phyloP scores from a whole-genome alignment of 2,113 vertebrate genomes.

The Panthera uncia region DNA sequence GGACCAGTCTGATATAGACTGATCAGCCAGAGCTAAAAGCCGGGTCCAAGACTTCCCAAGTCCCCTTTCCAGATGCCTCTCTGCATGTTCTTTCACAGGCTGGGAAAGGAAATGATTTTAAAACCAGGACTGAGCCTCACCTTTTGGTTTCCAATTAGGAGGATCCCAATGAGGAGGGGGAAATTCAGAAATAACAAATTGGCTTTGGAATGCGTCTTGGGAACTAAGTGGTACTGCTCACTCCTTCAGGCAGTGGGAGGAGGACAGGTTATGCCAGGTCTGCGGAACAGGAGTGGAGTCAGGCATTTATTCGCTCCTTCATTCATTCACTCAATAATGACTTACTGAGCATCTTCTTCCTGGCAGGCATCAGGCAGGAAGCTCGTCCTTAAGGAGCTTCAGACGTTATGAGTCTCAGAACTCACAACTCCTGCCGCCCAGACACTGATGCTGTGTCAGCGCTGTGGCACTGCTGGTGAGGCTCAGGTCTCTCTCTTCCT shows the following conservation, averaged over 20 bases:
- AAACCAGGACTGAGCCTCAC: not conserved
- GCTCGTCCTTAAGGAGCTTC: not conserved
- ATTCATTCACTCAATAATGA: not conserved
- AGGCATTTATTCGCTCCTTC: not conserved
- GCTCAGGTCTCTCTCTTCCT: not conserved
- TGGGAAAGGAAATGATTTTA: not conserved
- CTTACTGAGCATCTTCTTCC: not conserved
- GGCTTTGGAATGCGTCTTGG: not conserved
- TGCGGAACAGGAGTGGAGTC: not conserved
- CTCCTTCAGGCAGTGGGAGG: not conserved
- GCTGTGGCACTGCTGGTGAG: not conserved
- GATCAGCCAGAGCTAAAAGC: not conserved
- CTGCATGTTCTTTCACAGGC: not conserved
- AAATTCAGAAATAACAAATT: not conserved
- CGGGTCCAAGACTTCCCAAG: not conserved
- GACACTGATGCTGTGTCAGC: not conserved
- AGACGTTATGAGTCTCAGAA: not conserved
- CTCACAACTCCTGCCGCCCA: not conserved
- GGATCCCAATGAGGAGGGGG: not conserved
- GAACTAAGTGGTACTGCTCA: no score
- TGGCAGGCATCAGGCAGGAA: not conserved
- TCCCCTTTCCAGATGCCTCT: not conserved
- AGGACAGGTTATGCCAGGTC: not conserved
- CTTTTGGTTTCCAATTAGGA: not conserved
- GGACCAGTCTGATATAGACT: not conserved